A percentile compares a stretch with the other conserved stretches of the same genome.
Conservation (phyloP, 1,140 invertebrate species). For the Drosophila neocordata region DNA sequence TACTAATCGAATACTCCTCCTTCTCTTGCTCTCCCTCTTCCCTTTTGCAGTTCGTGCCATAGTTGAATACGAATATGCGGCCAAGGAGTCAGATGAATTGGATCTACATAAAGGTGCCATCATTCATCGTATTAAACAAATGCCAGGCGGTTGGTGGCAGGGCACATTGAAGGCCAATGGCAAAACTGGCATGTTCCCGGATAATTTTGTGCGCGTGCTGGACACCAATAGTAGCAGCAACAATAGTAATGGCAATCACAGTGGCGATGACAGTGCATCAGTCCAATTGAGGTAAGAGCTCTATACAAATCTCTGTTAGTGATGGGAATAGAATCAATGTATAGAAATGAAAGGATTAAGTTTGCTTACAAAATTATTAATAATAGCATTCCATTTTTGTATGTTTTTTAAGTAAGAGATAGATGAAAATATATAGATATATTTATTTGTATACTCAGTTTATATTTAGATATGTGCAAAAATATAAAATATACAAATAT, state of each 20-base stretch:
- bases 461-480: too few species aligned
- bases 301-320: background rate
- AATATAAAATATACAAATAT: too few species aligned
- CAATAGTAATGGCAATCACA: constrained; percentile 59
- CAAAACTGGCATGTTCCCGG: constrained; percentile 97
- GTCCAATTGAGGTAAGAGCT: constrained; percentile 71
- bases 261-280: constrained; percentile 62
- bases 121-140: constrained; percentile 91
- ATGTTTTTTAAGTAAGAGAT: too few species aligned
- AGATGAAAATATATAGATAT: too few species aligned
- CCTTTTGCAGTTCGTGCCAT: constrained; percentile 88
- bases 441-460: too few species aligned
- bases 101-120: constrained; percentile 94
- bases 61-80: constrained; percentile 92
- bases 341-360: background rate
- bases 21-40: too few species aligned
- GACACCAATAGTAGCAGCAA: constrained; percentile 47
- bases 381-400: too few species aligned
- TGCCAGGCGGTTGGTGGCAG: constrained; percentile 98
- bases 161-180: constrained; percentile 91
- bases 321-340: background rate
- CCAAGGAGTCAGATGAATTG: constrained; percentile 92
- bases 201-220: constrained; percentile 95
- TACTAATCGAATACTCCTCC: background rate
- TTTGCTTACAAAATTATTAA: too few species aligned